Conservation (phyloP, 37 sponge, comb jelly and placozoan species). For the Spongia lamella region DNA sequence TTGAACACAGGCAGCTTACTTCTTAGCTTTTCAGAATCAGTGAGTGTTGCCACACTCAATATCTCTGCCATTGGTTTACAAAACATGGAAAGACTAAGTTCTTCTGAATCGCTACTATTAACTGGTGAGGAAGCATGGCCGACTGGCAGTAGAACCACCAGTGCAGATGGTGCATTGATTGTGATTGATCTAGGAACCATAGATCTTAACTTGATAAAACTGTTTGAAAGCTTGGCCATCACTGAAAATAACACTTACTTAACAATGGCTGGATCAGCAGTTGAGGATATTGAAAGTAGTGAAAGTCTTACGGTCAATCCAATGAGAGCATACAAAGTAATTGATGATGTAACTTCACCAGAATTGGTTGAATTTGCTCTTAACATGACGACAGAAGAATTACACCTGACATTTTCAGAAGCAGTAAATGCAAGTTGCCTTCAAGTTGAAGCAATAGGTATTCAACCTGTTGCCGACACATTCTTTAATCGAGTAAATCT, state of each 20-base stretch:
- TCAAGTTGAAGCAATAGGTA: conserved; percentile 50
- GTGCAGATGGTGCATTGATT: conserved; percentile 50
- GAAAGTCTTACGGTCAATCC: conserved; percentile 13
- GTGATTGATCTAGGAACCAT: conserved; percentile 43
- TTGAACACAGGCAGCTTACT: conserved; percentile 60
- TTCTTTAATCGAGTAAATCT: conserved; percentile 42
- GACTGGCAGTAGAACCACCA: conserved; percentile 39
- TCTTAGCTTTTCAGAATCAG: conserved; percentile 82
- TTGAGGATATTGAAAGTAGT: conserved; percentile 75
- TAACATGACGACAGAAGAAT: conserved; percentile 53
- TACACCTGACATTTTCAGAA: conserved; percentile 81
- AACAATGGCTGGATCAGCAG: conserved; percentile 33
- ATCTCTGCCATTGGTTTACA: conserved; percentile 65
- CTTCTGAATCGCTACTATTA: conserved; percentile 18
- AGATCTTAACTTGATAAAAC: conserved; percentile 81
- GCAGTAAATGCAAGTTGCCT: conserved; percentile 75
- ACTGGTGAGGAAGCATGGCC: conserved; percentile 21
- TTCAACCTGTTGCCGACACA: conserved; percentile 55
- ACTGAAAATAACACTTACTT: conserved; percentile 50
- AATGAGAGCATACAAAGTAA: not conserved
- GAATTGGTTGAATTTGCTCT: conserved; percentile 46
- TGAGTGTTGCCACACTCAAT: conserved; percentile 59
- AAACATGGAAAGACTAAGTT: conserved; percentile 11
- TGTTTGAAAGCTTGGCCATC: conserved; percentile 60
- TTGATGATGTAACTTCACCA: conserved; percentile 56